Evolutionary conservation across 92 coral and sea anemone species (phyloP).

Genomic region (Micromussa lordhowensis): DNA sequence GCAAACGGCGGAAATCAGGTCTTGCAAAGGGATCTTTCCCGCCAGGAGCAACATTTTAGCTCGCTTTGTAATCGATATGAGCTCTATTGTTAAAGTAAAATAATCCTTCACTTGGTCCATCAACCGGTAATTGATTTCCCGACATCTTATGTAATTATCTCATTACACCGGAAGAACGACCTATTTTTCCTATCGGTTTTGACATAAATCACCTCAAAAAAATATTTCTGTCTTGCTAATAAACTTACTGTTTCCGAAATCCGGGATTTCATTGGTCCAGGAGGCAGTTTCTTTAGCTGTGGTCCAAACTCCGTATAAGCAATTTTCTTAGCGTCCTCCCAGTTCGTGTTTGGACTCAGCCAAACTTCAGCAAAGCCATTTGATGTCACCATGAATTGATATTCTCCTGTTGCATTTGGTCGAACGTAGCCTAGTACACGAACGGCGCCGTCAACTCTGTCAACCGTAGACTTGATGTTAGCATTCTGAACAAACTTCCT

Average conservation of each 20-base stretch:
- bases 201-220: slow-evolving; percentile 38
- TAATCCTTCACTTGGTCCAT: too few relatives aligned
- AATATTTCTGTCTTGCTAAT: slow-evolving; percentile 24
- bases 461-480: neutral
- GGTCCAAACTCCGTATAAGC: slow-evolving; percentile 21
- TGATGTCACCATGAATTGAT: slow-evolving; percentile 50
- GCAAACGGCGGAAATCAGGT: too few relatives aligned
- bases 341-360: slow-evolving; percentile 43
- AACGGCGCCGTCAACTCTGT: neutral
- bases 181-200: neutral
- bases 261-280: slow-evolving; percentile 27
- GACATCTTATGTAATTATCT: too few relatives aligned
- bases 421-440: slow-evolving; percentile 67
- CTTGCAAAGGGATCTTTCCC: too few relatives aligned
- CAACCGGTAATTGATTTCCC: too few relatives aligned
- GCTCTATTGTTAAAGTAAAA: too few relatives aligned
- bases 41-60: too few relatives aligned
- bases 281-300: neutral
- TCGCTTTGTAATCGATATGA: too few relatives aligned
- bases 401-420: slow-evolving; percentile 48
- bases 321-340: slow-evolving; percentile 30
- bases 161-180: too few relatives aligned
- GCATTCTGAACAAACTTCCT: slow-evolving; percentile 12
- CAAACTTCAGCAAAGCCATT: slow-evolving; percentile 65
- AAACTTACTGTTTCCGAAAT: slow-evolving; percentile 33